Percentiles rank a stretch among this genome's conserved stretches.
Evolutionary conservation across 2,113 vertebrate species (phyloP).

Genomic region (Micronycteris hirsuta): DNA sequence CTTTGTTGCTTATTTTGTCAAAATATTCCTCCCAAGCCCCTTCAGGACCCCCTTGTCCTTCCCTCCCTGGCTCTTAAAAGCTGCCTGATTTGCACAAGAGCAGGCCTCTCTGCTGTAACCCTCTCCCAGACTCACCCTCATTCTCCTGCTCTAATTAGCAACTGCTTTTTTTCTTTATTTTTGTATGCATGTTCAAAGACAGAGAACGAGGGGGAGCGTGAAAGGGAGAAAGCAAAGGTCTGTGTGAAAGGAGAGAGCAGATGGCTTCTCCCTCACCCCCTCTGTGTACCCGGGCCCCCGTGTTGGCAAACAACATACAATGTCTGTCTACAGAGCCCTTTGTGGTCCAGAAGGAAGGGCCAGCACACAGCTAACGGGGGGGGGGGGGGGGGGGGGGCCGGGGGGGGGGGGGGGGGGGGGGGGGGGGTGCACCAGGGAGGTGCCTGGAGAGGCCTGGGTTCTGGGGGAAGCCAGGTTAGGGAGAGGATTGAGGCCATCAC

Average conservation of each 20-base stretch:
- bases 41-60: not conserved
- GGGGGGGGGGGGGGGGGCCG: no score
- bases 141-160: conserved; percentile 77
- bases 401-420: no score
- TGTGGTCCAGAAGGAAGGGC: conserved; percentile 16
- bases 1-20: conserved; percentile 70
- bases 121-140: conserved; percentile 54
- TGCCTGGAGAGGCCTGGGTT: not conserved
- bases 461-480: not conserved
- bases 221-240: conserved; percentile 69
- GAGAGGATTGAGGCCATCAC: not conserved
- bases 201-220: not conserved
- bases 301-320: conserved; percentile 77
- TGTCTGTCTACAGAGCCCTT: conserved; percentile 59
- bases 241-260: conserved; percentile 74
- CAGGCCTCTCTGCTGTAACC: conserved; percentile 25
- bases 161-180: conserved; percentile 64
- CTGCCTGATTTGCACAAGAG: conserved; percentile 35
- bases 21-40: conserved; percentile 52
- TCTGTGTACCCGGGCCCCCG: conserved; percentile 56
- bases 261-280: conserved; percentile 68
- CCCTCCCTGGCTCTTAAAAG: conserved; percentile 14
- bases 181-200: conserved; percentile 68
- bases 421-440: no score
- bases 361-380: not conserved